Conservation (phyloP, 1,140 invertebrate species). For the Venturia canescens region DNA sequence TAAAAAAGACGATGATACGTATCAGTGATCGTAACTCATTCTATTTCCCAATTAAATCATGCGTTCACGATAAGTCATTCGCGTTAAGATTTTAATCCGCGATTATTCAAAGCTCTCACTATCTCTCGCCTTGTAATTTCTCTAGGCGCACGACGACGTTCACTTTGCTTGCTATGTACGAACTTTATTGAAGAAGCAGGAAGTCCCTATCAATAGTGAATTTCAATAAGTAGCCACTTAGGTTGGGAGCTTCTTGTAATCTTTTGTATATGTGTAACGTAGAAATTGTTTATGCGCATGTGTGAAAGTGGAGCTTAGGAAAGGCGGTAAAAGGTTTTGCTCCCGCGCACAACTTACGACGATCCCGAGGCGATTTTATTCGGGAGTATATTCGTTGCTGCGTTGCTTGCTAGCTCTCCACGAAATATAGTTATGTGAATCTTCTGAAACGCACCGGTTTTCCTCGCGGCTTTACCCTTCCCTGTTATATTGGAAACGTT, state of each 20-base stretch:
- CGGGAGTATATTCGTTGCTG: background rate
- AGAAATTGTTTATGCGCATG: constrained; percentile 5
- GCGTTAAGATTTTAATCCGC: background rate
- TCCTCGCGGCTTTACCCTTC: constrained; percentile 22
- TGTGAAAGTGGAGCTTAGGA: background rate
- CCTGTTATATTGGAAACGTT: constrained; percentile 52
- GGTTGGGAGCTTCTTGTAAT: constrained; percentile 7
- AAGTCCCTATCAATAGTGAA: background rate
- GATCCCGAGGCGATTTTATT: constrained; percentile 28
- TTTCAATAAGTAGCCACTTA: constrained; percentile 33
- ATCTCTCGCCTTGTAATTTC: background rate
- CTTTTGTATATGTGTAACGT: background rate
- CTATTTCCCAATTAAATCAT: too few species aligned
- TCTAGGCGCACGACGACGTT: background rate
- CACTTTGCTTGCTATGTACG: background rate
- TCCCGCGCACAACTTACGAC: constrained; percentile 11
- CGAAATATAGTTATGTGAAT: background rate
- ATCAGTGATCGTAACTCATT: too few species aligned
- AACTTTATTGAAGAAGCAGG: background rate
- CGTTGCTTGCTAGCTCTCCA: background rate
- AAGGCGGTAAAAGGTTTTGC: constrained; percentile 12
- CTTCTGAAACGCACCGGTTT: constrained; percentile 7
- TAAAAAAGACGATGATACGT: too few species aligned
- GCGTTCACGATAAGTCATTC: too few species aligned
- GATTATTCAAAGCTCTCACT: background rate